These are phyloP conservation scores for Labeo catla DNA, from an alignment of 2,113 vertebrate species.

Conservation along the genomic window DNA sequence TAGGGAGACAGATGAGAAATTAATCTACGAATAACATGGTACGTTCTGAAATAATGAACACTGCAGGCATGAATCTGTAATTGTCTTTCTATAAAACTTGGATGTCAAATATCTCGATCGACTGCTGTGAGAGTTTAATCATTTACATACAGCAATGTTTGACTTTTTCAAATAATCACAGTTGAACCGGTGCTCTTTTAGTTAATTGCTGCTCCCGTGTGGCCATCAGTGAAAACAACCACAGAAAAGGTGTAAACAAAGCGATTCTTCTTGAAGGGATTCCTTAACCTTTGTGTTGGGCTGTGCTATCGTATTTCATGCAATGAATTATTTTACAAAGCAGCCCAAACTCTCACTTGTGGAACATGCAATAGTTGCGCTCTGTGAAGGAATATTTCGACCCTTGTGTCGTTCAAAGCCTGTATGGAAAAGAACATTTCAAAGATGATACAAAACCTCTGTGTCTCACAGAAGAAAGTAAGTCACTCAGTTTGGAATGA, in stretches of 20 bases:
- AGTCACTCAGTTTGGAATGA: not conserved
- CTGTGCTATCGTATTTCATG: too few relatives aligned
- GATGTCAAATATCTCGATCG: not conserved
- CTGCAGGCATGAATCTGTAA: not conserved
- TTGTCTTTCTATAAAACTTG: not conserved
- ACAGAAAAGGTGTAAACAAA: not conserved
- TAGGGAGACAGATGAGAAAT: not conserved
- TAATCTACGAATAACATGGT: not conserved
- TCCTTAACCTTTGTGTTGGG: not conserved
- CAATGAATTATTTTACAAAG: not conserved
- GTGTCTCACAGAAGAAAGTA: not conserved
- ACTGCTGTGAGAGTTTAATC: not conserved
- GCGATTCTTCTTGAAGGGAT: not conserved
- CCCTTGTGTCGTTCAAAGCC: not conserved
- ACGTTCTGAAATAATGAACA: slow-evolving; percentile 8
- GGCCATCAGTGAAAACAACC: slow-evolving; percentile 33
- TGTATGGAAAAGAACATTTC: not conserved
- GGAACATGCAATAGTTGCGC: not conserved
- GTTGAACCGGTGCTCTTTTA: not conserved
- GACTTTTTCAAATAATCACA: not conserved
- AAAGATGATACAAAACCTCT: not conserved
- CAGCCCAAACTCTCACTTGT: not conserved
- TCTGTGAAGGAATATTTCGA: not conserved
- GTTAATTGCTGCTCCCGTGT: slow-evolving; percentile 48
- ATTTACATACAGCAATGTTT: not conserved